Conservation (phyloP, 2,113 vertebrate genomes). For the Oceanites oceanicus region DNA sequence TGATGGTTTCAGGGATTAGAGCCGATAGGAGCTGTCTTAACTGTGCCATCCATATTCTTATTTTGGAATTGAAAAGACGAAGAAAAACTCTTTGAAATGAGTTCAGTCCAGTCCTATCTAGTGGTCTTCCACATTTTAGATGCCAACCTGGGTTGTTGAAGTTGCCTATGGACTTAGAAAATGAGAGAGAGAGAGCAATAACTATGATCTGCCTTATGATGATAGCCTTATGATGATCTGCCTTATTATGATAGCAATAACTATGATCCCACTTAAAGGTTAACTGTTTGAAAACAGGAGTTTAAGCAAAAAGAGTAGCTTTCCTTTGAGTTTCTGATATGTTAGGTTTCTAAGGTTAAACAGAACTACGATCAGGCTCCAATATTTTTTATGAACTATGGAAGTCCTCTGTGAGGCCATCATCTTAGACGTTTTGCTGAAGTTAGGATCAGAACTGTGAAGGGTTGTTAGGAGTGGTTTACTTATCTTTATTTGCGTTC, state of each 20-base stretch:
- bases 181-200: background rate
- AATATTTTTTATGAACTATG: conserved; percentile 8
- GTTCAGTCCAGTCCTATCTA: background rate
- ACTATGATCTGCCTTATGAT: background rate
- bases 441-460: background rate
- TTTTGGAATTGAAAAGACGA: background rate
- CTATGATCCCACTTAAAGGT: background rate
- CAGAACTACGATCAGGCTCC: background rate
- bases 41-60: background rate
- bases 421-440: background rate
- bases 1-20: background rate
- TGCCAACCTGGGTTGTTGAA: background rate
- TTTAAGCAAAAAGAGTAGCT: background rate
- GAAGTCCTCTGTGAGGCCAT: background rate
- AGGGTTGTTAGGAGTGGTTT: background rate
- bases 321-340: background rate
- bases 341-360: background rate
- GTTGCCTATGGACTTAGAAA: background rate
- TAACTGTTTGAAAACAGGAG: background rate
- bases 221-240: no score
- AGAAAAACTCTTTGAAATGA: background rate
- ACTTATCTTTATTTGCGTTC: background rate
- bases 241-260: no score
- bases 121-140: background rate
- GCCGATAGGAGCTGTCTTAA: background rate